These are phyloP conservation scores for Picus viridis DNA, from an alignment of 2,797 vertebrate species.

Conservation along the genomic window DNA sequence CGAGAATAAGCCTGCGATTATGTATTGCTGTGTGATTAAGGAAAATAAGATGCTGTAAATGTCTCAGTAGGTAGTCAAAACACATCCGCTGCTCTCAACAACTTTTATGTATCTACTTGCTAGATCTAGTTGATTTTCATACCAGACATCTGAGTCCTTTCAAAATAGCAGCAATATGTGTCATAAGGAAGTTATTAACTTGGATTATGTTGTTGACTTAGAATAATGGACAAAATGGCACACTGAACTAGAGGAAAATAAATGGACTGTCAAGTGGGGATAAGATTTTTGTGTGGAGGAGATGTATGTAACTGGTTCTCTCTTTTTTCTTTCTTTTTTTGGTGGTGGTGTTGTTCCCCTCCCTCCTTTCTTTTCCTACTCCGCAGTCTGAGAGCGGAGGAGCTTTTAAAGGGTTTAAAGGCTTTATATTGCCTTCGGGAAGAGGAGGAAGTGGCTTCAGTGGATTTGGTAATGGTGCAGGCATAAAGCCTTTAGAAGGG, in stretches of 20 bases:
- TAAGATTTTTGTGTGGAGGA: neutral
- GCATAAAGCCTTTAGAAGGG: conserved; percentile 73
- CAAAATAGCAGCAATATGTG: neutral
- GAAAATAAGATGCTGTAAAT: neutral
- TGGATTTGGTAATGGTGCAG: conserved; percentile 73
- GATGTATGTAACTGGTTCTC: neutral
- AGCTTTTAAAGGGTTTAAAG: conserved; percentile 84
- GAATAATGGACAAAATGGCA: neutral
- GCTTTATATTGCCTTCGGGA: conserved; percentile 74
- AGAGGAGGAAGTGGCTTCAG: conserved; percentile 71
- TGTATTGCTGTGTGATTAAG: neutral
- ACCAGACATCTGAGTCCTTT: conserved; percentile 3
- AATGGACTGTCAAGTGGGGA: neutral
- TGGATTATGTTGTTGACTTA: neutral
- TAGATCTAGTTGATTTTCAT: conserved; percentile 26
- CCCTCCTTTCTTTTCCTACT: neutral
- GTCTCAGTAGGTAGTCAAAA: neutral
- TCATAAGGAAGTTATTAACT: conserved; percentile 23
- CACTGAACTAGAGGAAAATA: neutral
- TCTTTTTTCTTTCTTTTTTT: neutral
- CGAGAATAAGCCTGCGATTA: neutral
- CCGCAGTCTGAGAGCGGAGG: conserved; percentile 78
- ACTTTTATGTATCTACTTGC: neutral
- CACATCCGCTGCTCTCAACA: neutral
- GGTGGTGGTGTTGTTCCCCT: too few relatives aligned